phyloP scores from a whole-genome alignment of 30 jellyfish, hydroid and myxozoan species.

The Aurelia sp. region DNA sequence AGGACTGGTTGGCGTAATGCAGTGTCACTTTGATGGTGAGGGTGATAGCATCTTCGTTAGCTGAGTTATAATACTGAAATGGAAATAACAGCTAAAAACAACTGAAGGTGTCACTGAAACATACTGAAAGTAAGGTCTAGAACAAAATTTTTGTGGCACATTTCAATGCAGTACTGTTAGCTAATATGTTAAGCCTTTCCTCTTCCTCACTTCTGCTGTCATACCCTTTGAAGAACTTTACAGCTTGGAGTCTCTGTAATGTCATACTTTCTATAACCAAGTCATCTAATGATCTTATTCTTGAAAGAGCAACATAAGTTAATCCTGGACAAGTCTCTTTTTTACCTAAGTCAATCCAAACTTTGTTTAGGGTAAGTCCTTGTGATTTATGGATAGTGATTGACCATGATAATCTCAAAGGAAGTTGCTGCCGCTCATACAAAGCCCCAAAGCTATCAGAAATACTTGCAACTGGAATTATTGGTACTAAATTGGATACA shows the following conservation, averaged over 20 bases:
- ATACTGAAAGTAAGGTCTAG: too few species aligned
- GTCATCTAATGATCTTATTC: slow-evolving; percentile 48
- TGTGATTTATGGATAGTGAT: slow-evolving; percentile 85
- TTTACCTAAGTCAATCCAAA: slow-evolving; percentile 71
- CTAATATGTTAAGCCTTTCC: slow-evolving; percentile 18
- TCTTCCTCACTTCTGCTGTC: slow-evolving; percentile 14
- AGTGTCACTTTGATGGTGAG: too few species aligned
- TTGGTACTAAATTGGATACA: neutral
- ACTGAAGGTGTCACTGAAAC: too few species aligned
- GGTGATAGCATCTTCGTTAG: too few species aligned
- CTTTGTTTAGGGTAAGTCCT: slow-evolving; percentile 75
- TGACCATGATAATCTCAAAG: slow-evolving; percentile 80
- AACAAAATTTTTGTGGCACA: too few species aligned
- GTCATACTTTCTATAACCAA: slow-evolving; percentile 58
- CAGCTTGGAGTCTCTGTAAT: slow-evolving; percentile 43
- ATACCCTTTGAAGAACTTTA: neutral
- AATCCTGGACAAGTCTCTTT: slow-evolving; percentile 59
- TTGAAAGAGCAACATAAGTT: slow-evolving; percentile 69
- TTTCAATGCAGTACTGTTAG: too few species aligned
- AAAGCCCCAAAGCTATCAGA: slow-evolving; percentile 35
- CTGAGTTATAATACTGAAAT: too few species aligned
- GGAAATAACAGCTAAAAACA: too few species aligned
- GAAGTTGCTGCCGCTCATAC: slow-evolving; percentile 67
- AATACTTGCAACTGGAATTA: slow-evolving; percentile 1
- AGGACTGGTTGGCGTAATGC: too few species aligned